A percentile compares a stretch with the other conserved stretches of the same genome.
Conservation (phyloP, 2,888 invertebrate species). For the Himalopsyche japonica region DNA sequence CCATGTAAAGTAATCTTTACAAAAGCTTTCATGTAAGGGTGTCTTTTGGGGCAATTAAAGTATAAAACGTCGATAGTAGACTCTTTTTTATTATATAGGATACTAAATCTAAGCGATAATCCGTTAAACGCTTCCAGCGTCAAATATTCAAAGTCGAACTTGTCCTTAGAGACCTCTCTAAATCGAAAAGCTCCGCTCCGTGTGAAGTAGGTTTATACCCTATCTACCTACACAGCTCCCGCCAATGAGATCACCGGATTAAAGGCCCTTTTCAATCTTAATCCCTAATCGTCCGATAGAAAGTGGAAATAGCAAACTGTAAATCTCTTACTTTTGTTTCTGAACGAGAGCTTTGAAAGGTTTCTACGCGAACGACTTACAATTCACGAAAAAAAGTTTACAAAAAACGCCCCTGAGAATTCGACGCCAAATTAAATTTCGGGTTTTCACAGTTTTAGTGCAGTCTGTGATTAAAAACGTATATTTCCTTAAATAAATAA, state of each 20-base stretch:
- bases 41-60: background rate
- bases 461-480: too few relatives aligned
- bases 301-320: background rate
- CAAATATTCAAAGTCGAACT: background rate
- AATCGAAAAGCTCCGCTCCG: background rate
- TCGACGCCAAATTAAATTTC: background rate
- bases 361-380: background rate
- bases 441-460: background rate
- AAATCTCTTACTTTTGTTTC: background rate
- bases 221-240: background rate
- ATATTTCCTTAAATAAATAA: too few relatives aligned
- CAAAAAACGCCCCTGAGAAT: background rate
- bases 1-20: too few relatives aligned
- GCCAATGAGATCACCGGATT: constrained; percentile 12
- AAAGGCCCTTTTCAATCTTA: constrained; percentile 7
- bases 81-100: background rate
- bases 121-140: background rate
- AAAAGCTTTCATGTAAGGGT: too few relatives aligned
- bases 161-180: background rate
- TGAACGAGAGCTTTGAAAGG: background rate
- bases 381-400: background rate
- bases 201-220: background rate
- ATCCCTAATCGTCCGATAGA: constrained; percentile 5
- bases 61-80: background rate
- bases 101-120: background rate